Evolutionary conservation across 1,140 invertebrate species (phyloP), one percentile per base, ranked within the genome.

Genomic region (Bilobella aurantiaca): DNA sequence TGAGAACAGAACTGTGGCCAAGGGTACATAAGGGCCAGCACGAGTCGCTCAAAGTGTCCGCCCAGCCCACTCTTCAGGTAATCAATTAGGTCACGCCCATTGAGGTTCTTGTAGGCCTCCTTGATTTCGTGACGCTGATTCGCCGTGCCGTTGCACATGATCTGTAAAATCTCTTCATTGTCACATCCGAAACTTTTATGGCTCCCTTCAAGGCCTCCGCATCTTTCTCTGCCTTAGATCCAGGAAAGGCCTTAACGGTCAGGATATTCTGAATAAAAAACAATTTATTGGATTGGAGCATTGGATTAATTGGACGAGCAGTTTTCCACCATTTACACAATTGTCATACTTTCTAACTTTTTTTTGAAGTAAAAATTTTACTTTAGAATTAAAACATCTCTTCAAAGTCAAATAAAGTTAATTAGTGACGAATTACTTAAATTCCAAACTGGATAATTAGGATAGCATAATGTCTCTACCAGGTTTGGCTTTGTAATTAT

Each of bases 101-200:
- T 98, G 73, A 89, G 84, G 56, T 89, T 92, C 80, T 98, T 97
- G 78, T 91, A 99, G 0, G 87, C 85, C 74, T 88, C 85, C 12
- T 88, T 86, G 72, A 98, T 93, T 77, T 96, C 87, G 65, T 92
- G 79, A 70, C 96, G 83, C 78, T 97, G 93, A 18, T 89, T 87
- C 74, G 90, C 90, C 64, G 90, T 90, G 70, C 93, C 83, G 74
- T 87, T 86, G 53, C 89, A 89, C 3, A 97, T 79, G 1, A 96
- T 84, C 74, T 93, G 88, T 73, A 95, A 95, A 73, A 98, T 90
- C 53, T 89, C 84, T 74, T 90, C 87, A 77, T 96, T 93, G 77
- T 96, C 89, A 1, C 91, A 93, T 30, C 93, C 89, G 70, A 91
- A 86, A 92, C 92, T 78, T 94, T 92, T 91, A 98, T 96, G 1